Percentiles rank a stretch among this genome's conserved stretches.
Conservation (phyloP, 2,888 invertebrate genomes). For the Leptinotarsa tumamoca region DNA sequence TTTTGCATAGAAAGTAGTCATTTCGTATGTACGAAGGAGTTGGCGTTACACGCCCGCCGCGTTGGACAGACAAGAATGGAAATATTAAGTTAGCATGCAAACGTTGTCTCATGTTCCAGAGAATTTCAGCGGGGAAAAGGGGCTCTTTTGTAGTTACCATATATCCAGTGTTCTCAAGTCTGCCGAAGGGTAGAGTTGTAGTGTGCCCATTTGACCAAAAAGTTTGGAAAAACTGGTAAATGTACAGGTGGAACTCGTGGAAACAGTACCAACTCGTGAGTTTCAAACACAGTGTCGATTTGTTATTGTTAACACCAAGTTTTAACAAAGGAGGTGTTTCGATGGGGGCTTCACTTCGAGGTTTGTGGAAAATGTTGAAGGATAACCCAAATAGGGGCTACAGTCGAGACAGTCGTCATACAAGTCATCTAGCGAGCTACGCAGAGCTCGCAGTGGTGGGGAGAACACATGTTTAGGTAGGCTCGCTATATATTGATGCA, state of each 20-base stretch:
- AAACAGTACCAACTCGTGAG: neutral
- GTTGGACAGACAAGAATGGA: conserved; percentile 60
- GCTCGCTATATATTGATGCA: neutral
- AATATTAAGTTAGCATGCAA: conserved; percentile 67
- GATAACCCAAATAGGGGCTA: neutral
- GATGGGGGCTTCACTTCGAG: neutral
- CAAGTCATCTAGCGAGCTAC: neutral
- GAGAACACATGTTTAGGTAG: conserved; percentile 4
- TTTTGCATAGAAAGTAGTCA: conserved; percentile 73
- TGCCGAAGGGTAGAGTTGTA: conserved; percentile 65
- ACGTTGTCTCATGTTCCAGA: conserved; percentile 67
- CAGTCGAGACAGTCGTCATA: neutral
- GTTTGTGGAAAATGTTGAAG: neutral
- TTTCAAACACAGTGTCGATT: neutral
- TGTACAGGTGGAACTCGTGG: neutral
- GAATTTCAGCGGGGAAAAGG: conserved; percentile 66
- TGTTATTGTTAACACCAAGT: neutral
- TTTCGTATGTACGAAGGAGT: conserved; percentile 67
- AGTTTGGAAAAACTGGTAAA: conserved; percentile 20
- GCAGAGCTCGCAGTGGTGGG: neutral
- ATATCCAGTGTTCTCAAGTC: conserved; percentile 69
- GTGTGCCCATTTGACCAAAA: conserved; percentile 30
- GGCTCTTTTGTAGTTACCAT: conserved; percentile 67
- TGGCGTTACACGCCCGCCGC: conserved; percentile 53
- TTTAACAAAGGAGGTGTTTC: neutral